These are phyloP conservation scores for Zaprionus camerounensis DNA, from an alignment of 1,140 invertebrate genomes.

Conservation along the genomic window DNA sequence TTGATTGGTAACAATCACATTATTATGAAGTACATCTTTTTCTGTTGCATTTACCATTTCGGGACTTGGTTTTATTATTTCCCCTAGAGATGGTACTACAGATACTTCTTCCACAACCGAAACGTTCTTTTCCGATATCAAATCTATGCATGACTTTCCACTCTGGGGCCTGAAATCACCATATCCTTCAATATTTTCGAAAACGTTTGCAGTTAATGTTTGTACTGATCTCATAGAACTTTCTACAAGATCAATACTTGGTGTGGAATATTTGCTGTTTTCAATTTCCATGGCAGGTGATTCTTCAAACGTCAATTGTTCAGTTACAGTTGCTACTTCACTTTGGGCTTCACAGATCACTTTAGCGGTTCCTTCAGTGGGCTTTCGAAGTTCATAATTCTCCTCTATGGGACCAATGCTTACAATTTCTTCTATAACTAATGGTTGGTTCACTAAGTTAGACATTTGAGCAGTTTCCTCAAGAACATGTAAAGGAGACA, in stretches of 20 bases:
- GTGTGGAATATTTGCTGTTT: neutral
- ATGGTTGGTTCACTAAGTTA: constrained; percentile 36
- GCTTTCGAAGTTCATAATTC: constrained; percentile 55
- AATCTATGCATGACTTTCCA: constrained; percentile 18
- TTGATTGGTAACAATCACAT: constrained; percentile 73
- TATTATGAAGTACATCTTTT: constrained; percentile 40
- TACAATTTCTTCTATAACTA: constrained; percentile 64
- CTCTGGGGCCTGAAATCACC: constrained; percentile 61
- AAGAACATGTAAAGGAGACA: constrained; percentile 17
- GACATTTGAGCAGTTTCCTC: constrained; percentile 37
- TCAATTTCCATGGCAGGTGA: constrained; percentile 20
- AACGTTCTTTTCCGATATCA: constrained; percentile 74
- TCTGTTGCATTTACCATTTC: constrained; percentile 20
- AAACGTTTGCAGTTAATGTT: constrained; percentile 55
- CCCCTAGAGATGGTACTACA: constrained; percentile 85
- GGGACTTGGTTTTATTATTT: constrained; percentile 54
- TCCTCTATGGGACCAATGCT: constrained; percentile 60
- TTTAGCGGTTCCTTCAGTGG: constrained; percentile 39
- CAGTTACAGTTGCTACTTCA: constrained; percentile 38
- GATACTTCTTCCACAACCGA: constrained; percentile 87
- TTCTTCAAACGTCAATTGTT: constrained; percentile 47
- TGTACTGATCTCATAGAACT: constrained; percentile 28
- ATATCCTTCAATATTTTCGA: constrained; percentile 63
- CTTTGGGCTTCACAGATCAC: constrained; percentile 29
- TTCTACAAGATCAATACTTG: constrained; percentile 22